A percentile compares a stretch with the other conserved stretches of the same genome.
These are phyloP conservation scores for Melipona bicolor DNA, from an alignment of 2,888 invertebrate species.

Conservation along the genomic window DNA sequence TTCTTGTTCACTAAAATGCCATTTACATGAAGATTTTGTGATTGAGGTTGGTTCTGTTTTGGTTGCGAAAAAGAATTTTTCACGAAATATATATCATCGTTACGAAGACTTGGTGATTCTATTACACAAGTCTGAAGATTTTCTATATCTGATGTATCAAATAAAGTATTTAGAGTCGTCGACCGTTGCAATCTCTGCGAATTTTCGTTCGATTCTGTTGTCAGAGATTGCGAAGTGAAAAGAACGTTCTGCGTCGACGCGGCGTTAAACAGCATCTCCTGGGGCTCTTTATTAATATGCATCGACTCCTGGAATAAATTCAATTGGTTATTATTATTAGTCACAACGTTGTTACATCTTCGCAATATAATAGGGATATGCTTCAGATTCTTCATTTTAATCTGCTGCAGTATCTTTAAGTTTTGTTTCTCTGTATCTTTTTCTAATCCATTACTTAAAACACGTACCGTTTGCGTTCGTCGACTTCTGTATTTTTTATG, in stretches of 20 bases:
- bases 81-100: neutral
- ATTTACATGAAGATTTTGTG: neutral
- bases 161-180: neutral
- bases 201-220: neutral
- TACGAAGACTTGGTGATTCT: constrained; percentile 5
- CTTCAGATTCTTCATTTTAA: constrained; percentile 32
- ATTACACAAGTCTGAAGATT: constrained; percentile 11
- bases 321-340: neutral
- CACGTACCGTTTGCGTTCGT: neutral
- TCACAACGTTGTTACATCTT: neutral
- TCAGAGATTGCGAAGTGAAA: neutral
- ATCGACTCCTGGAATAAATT: constrained; percentile 17
- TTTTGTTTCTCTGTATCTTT: neutral
- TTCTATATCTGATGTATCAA: neutral
- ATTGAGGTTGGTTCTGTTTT: neutral
- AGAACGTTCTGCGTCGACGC: neutral
- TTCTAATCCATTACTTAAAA: neutral
- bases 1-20: constrained; percentile 4
- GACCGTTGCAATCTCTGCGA: neutral
- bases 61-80: neutral
- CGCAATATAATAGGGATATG: constrained; percentile 44
- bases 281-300: neutral
- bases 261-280: neutral
- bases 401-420: constrained; percentile 5
- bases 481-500: constrained; percentile 6